phyloP scores from a whole-genome alignment of 2,113 vertebrate species.

The Gnathonemus longibarbis region DNA sequence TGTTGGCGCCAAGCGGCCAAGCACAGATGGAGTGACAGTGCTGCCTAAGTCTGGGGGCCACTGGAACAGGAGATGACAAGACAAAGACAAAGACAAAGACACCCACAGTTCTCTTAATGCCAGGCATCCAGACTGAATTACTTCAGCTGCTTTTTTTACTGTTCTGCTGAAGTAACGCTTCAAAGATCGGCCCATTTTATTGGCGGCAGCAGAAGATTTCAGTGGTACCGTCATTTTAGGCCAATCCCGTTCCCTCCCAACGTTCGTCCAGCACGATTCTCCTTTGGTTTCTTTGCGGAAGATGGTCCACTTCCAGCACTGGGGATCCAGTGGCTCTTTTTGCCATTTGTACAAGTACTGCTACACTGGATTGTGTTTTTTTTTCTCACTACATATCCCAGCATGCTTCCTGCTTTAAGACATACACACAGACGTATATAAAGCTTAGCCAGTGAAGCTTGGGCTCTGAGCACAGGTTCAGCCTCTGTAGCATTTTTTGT shows the following conservation, averaged over 20 bases:
- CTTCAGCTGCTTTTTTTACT: background rate
- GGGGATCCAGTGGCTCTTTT: background rate
- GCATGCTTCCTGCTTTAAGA: background rate
- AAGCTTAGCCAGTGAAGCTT: background rate
- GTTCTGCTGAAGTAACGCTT: background rate
- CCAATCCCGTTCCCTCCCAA: background rate
- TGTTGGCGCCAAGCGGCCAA: background rate
- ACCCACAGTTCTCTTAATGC: background rate
- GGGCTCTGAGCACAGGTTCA: background rate
- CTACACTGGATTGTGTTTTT: background rate
- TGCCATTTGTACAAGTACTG: background rate
- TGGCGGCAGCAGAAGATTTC: background rate
- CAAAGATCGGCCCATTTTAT: background rate
- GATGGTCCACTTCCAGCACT: background rate
- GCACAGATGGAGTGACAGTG: background rate
- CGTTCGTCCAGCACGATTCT: background rate
- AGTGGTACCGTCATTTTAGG: background rate
- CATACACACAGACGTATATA: background rate
- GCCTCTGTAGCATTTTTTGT: background rate
- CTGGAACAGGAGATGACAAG: background rate
- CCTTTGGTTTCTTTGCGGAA: background rate
- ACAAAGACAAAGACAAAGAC: conserved; percentile 18
- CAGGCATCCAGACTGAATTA: background rate
- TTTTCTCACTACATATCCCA: background rate
- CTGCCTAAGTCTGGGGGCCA: background rate